Evolutionary conservation across 2,888 invertebrate genomes (phyloP).

Genomic region (Macaria liturata): DNA sequence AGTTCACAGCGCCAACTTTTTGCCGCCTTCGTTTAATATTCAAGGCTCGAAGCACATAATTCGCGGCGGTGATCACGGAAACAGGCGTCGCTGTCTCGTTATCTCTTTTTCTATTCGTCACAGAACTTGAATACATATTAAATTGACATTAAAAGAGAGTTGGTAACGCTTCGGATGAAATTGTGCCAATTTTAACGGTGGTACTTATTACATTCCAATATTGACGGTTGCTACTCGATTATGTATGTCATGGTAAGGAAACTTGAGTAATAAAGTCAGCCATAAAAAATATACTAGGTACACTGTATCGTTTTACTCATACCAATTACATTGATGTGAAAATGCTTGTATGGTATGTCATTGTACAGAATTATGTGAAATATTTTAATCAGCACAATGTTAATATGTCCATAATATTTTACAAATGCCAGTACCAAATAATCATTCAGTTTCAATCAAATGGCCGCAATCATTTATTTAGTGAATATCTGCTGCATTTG

Average conservation of each 20-base stretch:
- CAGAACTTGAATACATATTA: conserved; percentile 54
- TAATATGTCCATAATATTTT: not conserved
- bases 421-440: not conserved
- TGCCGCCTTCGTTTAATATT: conserved; percentile 66
- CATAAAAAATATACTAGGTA: too few relatives aligned
- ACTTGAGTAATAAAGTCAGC: too few relatives aligned
- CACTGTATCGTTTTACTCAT: too few relatives aligned
- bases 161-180: conserved; percentile 44
- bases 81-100: conserved; percentile 62
- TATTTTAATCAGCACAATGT: not conserved
- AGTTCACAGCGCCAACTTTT: conserved; percentile 60
- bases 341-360: too few relatives aligned
- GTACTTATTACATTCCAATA: conserved; percentile 42
- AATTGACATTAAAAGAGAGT: conserved; percentile 57
- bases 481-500: conserved; percentile 15
- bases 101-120: conserved; percentile 68
- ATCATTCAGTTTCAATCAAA: conserved; percentile 14
- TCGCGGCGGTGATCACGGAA: conserved; percentile 67
- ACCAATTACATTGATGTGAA: too few relatives aligned
- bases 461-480: conserved; percentile 12
- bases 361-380: too few relatives aligned
- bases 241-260: conserved; percentile 23
- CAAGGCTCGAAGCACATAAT: conserved; percentile 69
- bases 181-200: conserved; percentile 44
- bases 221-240: conserved; percentile 29